Evolutionary conservation across 2,888 invertebrate species (phyloP).

Genomic region (Platycheirus albimanus): DNA sequence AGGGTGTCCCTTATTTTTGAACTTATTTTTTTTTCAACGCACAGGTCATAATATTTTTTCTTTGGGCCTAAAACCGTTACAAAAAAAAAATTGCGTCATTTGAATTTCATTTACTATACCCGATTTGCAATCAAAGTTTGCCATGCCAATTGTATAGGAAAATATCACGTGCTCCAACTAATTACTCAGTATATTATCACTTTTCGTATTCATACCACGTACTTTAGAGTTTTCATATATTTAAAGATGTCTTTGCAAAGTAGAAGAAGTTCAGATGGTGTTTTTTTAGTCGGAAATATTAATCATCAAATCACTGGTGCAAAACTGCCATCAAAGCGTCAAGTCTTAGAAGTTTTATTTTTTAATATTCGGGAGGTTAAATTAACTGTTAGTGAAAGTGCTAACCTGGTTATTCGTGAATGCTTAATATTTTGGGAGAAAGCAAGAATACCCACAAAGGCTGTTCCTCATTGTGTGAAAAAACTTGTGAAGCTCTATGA

Average conservation of each 20-base stretch:
- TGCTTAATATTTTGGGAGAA: no score
- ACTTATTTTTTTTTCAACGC: background rate
- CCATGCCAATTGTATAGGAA: background rate
- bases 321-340: conserved; percentile 1
- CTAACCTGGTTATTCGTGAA: no score
- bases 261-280: no score
- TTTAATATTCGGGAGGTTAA: no score
- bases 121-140: background rate
- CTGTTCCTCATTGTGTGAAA: conserved; percentile 55
- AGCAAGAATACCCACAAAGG: no score
- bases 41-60: background rate
- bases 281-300: background rate
- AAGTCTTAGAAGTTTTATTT: background rate
- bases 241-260: no score
- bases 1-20: conserved; percentile 1
- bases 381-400: no score
- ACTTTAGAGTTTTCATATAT: background rate
- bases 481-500: no score
- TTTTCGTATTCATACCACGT: background rate
- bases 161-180: background rate
- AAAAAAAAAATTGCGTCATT: background rate
- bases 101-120: no score
- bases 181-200: background rate
- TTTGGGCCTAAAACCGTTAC: background rate
- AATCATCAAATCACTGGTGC: background rate